Percentiles rank a stretch among this genome's conserved stretches.
Conservation (phyloP, 1,140 invertebrate genomes). For the Pseudomyrmex cubaensis region DNA sequence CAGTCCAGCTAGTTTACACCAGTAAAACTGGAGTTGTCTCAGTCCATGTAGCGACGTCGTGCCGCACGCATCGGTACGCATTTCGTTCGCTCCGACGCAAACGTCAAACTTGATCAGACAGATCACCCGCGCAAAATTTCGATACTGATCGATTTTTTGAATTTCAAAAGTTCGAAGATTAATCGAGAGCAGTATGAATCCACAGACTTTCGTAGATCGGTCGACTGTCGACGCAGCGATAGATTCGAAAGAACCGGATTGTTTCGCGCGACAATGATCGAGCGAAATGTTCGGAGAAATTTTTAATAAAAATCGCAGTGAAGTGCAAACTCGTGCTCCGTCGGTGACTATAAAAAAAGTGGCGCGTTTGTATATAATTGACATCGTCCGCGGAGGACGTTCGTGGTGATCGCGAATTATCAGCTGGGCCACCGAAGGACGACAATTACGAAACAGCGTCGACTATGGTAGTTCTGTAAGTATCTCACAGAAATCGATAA, state of each 20-base stretch:
- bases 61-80: slow-evolving; percentile 76
- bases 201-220: not conserved
- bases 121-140: not conserved
- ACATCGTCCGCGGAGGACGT: too few species aligned
- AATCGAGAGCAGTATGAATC: slow-evolving; percentile 15
- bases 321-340: slow-evolving; percentile 40
- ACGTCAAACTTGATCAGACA: not conserved
- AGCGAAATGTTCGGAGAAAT: slow-evolving; percentile 25
- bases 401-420: slow-evolving; percentile 38
- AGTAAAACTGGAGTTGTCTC: slow-evolving; percentile 55
- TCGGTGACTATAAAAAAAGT: slow-evolving; percentile 13
- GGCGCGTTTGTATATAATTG: not conserved
- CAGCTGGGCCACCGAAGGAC: slow-evolving; percentile 20
- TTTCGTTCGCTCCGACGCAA: slow-evolving; percentile 4
- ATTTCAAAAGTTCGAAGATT: not conserved
- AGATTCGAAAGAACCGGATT: not conserved
- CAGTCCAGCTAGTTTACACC: slow-evolving; percentile 59
- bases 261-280: not conserved
- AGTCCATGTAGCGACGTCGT: slow-evolving; percentile 80
- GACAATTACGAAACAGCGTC: slow-evolving; percentile 72
- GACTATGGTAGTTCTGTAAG: slow-evolving; percentile 84
- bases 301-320: slow-evolving; percentile 15
- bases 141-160: not conserved
- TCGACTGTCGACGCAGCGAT: not conserved
- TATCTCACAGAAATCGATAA: slow-evolving; percentile 57